A percentile compares a stretch with the other conserved stretches of the same genome.
Evolutionary conservation across 2,888 invertebrate genomes (phyloP).

Genomic region (Folsomia manolachei): DNA sequence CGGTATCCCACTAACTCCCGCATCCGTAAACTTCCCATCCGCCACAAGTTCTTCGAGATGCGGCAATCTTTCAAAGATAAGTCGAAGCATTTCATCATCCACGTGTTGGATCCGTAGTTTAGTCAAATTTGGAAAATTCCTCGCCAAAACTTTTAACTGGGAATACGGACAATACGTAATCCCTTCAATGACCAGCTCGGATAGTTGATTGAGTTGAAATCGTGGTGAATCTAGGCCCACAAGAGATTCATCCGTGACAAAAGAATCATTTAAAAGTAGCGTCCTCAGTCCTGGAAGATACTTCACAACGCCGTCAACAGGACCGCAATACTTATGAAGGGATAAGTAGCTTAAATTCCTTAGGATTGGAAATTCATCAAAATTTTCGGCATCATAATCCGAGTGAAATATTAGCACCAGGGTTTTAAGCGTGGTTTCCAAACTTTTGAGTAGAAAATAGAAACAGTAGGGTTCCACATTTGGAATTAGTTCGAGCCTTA

Average conservation of each 20-base stretch:
- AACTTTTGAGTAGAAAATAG: conserved; percentile 33
- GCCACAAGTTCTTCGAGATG: conserved; percentile 30
- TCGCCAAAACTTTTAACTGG: conserved; percentile 26
- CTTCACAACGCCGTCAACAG: conserved; percentile 27
- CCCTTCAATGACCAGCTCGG: conserved; percentile 35
- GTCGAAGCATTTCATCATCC: conserved; percentile 34
- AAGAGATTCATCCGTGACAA: conserved; percentile 2
- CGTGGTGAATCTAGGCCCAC: neutral
- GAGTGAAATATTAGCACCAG: conserved; percentile 36
- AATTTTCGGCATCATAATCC: conserved; percentile 34
- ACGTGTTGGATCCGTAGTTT: conserved; percentile 30
- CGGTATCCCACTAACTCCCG: conserved; percentile 36
- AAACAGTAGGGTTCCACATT: conserved; percentile 31
- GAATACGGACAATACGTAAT: conserved; percentile 29
- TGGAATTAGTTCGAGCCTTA: conserved; percentile 33
- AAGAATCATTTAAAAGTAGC: conserved; percentile 37
- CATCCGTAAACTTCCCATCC: conserved; percentile 39
- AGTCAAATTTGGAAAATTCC: conserved; percentile 34
- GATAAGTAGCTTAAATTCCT: conserved; percentile 33
- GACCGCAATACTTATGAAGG: conserved; percentile 35
- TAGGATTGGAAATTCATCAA: conserved; percentile 37
- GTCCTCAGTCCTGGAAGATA: conserved; percentile 28
- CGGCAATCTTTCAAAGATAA: conserved; percentile 28
- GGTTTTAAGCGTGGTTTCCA: conserved; percentile 33
- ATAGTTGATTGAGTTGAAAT: conserved; percentile 17